These are phyloP conservation scores for Thymelicus sylvestris DNA, from an alignment of 2,888 invertebrate genomes.

Conservation along the genomic window DNA sequence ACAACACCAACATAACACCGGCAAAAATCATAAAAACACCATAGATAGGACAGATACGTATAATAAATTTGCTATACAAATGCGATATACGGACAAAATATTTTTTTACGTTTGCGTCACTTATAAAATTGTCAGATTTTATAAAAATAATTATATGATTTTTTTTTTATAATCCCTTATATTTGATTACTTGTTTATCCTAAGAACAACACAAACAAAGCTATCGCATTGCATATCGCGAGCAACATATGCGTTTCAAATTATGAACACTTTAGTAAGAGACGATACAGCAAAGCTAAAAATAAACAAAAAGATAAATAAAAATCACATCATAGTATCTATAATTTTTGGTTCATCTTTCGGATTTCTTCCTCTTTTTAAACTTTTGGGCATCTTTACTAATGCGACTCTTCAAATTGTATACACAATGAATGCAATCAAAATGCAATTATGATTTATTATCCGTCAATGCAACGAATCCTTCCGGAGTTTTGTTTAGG, in stretches of 20 bases:
- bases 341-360: neutral
- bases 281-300: neutral
- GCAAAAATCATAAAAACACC: neutral
- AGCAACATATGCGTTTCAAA: neutral
- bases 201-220: neutral
- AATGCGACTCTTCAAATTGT: neutral
- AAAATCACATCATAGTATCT: neutral
- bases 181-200: too few species aligned
- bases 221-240: slow-evolving; percentile 8
- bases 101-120: too few species aligned
- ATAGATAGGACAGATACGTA: neutral
- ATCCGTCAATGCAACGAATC: slow-evolving; percentile 1
- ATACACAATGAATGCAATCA: neutral
- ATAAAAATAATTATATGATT: too few species aligned
- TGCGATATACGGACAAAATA: too few species aligned
- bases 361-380: neutral
- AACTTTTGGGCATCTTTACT: neutral
- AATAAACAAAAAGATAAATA: neutral
- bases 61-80: too few species aligned
- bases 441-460: neutral
- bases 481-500: neutral
- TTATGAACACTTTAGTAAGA: neutral
- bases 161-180: too few species aligned
- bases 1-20: neutral
- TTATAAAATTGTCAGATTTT: too few species aligned